These are phyloP conservation scores for Oscheius sp. DNA, from an alignment of 2,888 invertebrate species.

Conservation along the genomic window DNA sequence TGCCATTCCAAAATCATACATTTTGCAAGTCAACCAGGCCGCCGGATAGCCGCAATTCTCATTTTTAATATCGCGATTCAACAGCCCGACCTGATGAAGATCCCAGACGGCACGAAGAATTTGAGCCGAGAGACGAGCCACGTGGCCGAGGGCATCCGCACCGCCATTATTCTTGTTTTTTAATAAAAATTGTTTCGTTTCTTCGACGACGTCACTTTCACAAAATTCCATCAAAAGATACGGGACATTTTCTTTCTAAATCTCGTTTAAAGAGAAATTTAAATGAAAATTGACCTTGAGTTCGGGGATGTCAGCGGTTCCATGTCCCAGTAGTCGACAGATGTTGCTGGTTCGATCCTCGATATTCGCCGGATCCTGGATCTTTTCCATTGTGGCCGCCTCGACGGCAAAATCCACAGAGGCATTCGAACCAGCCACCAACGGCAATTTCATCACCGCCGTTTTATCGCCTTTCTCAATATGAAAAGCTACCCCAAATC, in stretches of 20 bases:
- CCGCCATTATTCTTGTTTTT: not conserved
- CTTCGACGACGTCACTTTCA: not conserved
- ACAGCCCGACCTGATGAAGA: conserved; percentile 17
- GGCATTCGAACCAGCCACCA: not conserved
- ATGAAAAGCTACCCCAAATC: not conserved
- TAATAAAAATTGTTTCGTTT: not conserved
- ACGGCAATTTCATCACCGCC: conserved; percentile 14
- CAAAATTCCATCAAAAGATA: conserved; percentile 20
- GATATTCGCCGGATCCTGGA: not conserved
- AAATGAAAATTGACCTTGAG: no score
- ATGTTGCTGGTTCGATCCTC: conserved; percentile 1
- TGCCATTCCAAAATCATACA: conserved; percentile 30
- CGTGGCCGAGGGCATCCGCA: not conserved
- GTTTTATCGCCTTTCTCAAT: not conserved
- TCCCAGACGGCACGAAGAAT: conserved; percentile 18
- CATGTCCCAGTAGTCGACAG: not conserved
- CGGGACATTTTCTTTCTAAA: not conserved
- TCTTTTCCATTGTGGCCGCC: not conserved
- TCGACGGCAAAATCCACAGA: not conserved
- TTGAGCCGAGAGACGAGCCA: not conserved
- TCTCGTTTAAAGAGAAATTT: no score
- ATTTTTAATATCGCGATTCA: conserved; percentile 23
- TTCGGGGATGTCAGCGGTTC: conserved; percentile 3
- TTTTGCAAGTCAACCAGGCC: not conserved
- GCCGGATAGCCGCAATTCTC: conserved; percentile 15